Base-by-base conservation (phyloP, 2,113 vertebrate genomes). In the Tursiops truncatus region DNA sequence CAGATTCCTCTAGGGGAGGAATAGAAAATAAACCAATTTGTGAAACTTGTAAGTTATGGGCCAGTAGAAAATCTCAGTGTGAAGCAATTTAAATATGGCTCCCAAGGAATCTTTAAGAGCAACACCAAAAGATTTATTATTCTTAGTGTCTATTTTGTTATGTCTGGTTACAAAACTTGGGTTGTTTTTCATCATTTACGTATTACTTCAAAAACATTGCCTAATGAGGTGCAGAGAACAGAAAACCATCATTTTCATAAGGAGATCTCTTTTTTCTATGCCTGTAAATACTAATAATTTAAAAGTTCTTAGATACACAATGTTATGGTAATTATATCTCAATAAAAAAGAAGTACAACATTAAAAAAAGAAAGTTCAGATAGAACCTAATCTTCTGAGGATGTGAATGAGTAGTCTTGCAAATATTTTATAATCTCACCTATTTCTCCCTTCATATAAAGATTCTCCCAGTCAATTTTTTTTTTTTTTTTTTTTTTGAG, bases 31-130 rank as follows among this genome's bases (percentile, higher is more conserved):
- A 88, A 73, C 14, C 41, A 91, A 70, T 93, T 70, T 89, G 62
- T 84, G 73, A 96, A 89, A 97, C n/a, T 73, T 77, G 25, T n/a
- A 94, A 86, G 38, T 90, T 92, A 71, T 13, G n/a, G 56, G 70
- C 20, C 47, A 62, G 12, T 53, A 91, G 67, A 86, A 96, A 96
- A 95, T 84, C 33, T 86, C 44, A 76, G 18, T 50, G 8, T 70
- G 31, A 88, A 95, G 44, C 20, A 92, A 93, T 93, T 93, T 93
- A 91, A 94, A 77, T 93, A 94, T 36, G 73, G 31, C 6, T 95
- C 15, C 79, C 3, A 44, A 94, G 58, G 79, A 94, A 92, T 73
- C n/a, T 95, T 84, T 76, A 92, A 86, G 33, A 91, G 8, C 20
- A 58, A 65, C 50, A 63, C 25, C 71, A 77, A 84, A 95, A 80